These are phyloP conservation scores for Typhlichthys eigenmanni DNA, from an alignment of 2,797 vertebrate genomes.

Conservation along the genomic window DNA sequence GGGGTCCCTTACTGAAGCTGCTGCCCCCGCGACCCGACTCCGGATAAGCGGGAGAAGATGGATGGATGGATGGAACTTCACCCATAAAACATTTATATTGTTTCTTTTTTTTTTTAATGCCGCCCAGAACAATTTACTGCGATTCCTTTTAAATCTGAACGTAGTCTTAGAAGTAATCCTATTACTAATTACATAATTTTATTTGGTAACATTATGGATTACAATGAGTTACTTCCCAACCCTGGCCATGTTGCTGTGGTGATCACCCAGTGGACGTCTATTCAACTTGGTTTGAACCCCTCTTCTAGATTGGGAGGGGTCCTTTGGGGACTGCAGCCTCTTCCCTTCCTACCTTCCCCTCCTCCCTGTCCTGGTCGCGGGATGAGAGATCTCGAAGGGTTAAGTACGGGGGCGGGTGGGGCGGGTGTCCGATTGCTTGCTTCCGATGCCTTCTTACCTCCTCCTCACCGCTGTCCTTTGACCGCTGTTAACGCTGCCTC, in stretches of 20 bases:
- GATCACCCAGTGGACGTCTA: conserved; percentile 63
- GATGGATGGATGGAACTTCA: too few species aligned
- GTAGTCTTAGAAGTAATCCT: too few species aligned
- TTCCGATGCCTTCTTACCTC: conserved; percentile 61
- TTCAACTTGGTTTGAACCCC: conserved; percentile 80
- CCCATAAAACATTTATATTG: too few species aligned
- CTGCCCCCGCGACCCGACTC: too few species aligned
- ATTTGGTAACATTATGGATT: too few species aligned
- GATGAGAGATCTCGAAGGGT: conserved; percentile 97
- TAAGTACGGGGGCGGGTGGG: conserved; percentile 87
- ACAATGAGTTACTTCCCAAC: too few species aligned
- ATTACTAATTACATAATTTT: too few species aligned
- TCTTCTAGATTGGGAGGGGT: conserved; percentile 97
- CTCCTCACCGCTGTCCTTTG: conserved; percentile 50
- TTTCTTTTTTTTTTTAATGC: too few species aligned
- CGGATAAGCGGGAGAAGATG: too few species aligned
- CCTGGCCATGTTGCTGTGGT: conserved; percentile 41
- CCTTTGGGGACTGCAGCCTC: conserved; percentile 95
- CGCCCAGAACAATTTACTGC: too few species aligned
- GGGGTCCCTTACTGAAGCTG: too few species aligned
- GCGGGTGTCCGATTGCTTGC: conserved; percentile 51
- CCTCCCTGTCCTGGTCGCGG: conserved; percentile 96
- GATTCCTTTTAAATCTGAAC: too few species aligned
- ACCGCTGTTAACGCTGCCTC: conserved; percentile 22
- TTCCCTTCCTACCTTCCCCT: conserved; percentile 98